A percentile compares a stretch with the other conserved stretches of the same genome.
phyloP scores from a whole-genome alignment of 2,888 invertebrate species.

The Poecilus cupreus region DNA sequence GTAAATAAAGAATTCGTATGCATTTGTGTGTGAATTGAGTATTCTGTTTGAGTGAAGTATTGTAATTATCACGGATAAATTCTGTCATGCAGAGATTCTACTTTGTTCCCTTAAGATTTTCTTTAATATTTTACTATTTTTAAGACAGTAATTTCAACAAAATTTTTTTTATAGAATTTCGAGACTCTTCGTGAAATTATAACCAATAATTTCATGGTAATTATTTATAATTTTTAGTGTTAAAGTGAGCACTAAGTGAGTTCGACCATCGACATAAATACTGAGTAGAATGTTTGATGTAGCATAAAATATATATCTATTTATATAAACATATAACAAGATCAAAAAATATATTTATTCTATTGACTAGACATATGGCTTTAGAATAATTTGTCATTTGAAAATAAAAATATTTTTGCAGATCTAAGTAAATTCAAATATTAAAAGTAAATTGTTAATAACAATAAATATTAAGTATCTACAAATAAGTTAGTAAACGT shows the following conservation, averaged over 20 bases:
- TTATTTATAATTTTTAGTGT: neutral
- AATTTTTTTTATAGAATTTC: neutral
- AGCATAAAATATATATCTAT: constrained; percentile 21
- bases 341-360: constrained; percentile 55
- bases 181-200: neutral
- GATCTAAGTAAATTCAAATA: constrained; percentile 1
- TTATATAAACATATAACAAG: constrained; percentile 35
- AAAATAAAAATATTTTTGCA: constrained; percentile 38
- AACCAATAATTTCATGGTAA: neutral
- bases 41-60: constrained; percentile 38
- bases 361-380: constrained; percentile 45
- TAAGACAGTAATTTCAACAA: neutral
- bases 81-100: constrained; percentile 32
- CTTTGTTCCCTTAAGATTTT: constrained; percentile 28
- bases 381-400: constrained; percentile 29
- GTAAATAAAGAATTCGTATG: constrained; percentile 12
- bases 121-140: neutral
- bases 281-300: neutral
- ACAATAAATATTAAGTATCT: constrained; percentile 47
- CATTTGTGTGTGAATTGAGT: constrained; percentile 42
- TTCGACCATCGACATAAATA: neutral
- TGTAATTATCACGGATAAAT: constrained; percentile 49
- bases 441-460: constrained; percentile 38
- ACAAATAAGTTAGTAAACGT: constrained; percentile 21
- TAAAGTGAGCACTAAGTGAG: constrained; percentile 20